These are phyloP conservation scores for Acronicta leporina DNA, from an alignment of 2,888 invertebrate genomes.

Conservation along the genomic window DNA sequence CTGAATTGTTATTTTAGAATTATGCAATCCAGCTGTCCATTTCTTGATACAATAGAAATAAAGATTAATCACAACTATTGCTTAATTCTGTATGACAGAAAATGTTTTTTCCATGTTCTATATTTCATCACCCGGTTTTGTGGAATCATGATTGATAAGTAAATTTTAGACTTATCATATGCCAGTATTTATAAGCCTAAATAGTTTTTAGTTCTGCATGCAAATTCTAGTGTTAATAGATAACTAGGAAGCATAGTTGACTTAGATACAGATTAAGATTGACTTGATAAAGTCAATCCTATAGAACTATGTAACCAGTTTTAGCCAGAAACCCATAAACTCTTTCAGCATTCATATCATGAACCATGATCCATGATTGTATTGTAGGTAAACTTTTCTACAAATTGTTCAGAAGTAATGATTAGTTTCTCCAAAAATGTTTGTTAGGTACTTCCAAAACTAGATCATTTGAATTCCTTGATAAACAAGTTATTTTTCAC, in stretches of 20 bases:
- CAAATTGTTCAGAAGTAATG: not conserved
- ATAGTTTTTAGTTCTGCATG: too few relatives aligned
- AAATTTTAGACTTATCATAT: too few relatives aligned
- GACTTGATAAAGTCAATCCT: slow-evolving; percentile 15
- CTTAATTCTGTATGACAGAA: slow-evolving; percentile 10
- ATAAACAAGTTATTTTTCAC: slow-evolving; percentile 27
- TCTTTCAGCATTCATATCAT: slow-evolving; percentile 9
- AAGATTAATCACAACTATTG: slow-evolving; percentile 20
- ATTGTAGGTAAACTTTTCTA: slow-evolving; percentile 23
- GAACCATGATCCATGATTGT: slow-evolving; percentile 50
- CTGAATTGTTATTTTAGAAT: not conserved
- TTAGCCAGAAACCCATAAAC: not conserved
- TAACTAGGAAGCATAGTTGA: not conserved
- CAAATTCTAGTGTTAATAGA: not conserved
- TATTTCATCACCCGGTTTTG: slow-evolving; percentile 2
- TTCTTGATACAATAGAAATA: slow-evolving; percentile 11
- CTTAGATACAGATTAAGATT: not conserved
- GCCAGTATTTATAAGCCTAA: too few relatives aligned
- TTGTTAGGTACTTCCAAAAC: too few relatives aligned
- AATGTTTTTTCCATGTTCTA: slow-evolving; percentile 4
- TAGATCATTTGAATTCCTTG: slow-evolving; percentile 2
- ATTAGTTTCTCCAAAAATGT: not conserved
- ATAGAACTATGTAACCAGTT: slow-evolving; percentile 8
- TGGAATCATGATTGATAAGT: not conserved
- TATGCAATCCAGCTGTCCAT: slow-evolving; percentile 14